Base-by-base conservation (phyloP, 2,113 vertebrate species). In the Theristicus caerulescens region DNA sequence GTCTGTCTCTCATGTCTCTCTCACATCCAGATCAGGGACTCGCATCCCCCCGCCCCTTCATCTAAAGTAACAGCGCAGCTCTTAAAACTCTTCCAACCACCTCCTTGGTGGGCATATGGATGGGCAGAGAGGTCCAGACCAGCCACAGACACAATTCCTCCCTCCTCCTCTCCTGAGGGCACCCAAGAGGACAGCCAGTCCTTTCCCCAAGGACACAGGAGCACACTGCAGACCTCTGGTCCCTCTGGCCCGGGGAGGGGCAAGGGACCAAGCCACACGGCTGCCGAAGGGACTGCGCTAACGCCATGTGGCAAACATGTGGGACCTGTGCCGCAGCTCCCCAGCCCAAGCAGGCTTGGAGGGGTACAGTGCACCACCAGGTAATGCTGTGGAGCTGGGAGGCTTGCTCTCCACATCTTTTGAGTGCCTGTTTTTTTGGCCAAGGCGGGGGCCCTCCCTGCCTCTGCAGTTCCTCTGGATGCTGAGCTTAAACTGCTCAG, bases 291-390 rank as follows among this genome's bases (percentile, higher is more conserved):
- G 38, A 16, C 32, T 1, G 2, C 0, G 0, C 12, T 22, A 32
- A 22, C 1, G 1, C 16, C 49, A 21, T 0, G 0, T 3, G 19
- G 52, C 40, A 71, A 40, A 40, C 0, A 0, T 1, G 1, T 2
- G 11, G 67, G 20, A 81, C 18, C 2, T 0, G 0, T 0, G 2
- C 22, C 0, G 0, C 38, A 57, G 83, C 14, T 69, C 27, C 47
- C 27, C 73, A 40, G 72, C 61, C 59, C 0, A 0, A 2, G 51
- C 27, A 52, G 46, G 22, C 31, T 92, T 7, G 0, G 32, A 40
- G n/a, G 42, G 17, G 32, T 16, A 18, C 26, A 54, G 16, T 2
- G 5, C 31, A 5, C 6, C 16, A 22, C 44, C 24, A n/a, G 66
- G 5, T 13, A 55, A 58, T 0, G 0, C 22, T 10, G 18, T 40